Percentiles rank a stretch among this genome's conserved stretches.
Evolutionary conservation across 2,888 invertebrate species (phyloP).

Genomic region (Himalopsyche anomala): DNA sequence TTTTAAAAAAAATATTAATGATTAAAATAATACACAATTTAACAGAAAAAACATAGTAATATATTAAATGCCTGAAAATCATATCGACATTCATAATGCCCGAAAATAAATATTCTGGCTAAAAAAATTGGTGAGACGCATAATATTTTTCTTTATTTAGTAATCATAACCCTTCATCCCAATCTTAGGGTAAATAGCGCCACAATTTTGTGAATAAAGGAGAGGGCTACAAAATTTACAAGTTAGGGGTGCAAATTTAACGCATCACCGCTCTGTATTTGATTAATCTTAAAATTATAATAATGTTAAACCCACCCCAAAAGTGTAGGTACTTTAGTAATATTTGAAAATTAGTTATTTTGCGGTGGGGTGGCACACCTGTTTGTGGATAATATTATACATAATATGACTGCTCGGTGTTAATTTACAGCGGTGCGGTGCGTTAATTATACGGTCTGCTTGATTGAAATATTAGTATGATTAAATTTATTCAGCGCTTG

Average conservation of each 20-base stretch:
- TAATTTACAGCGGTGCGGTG: conserved; percentile 58
- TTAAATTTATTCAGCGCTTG: conserved; percentile 18
- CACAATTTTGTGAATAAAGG: conserved; percentile 8
- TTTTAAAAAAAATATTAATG: too few relatives aligned
- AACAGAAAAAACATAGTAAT: too few relatives aligned
- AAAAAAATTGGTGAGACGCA: not conserved
- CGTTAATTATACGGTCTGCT: conserved; percentile 47
- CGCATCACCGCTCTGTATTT: conserved; percentile 65
- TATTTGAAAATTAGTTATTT: conserved; percentile 60
- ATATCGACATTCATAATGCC: too few relatives aligned
- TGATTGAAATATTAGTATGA: conserved; percentile 52
- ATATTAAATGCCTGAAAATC: too few relatives aligned
- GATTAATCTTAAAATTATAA: conserved; percentile 65
- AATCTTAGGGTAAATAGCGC: not conserved
- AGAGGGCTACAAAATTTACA: conserved; percentile 49
- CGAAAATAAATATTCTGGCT: too few relatives aligned
- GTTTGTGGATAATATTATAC: conserved; percentile 56
- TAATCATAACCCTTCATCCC: not conserved
- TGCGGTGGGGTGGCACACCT: conserved; percentile 57
- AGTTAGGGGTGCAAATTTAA: conserved; percentile 57
- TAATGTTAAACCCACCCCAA: conserved; percentile 63
- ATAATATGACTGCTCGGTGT: conserved; percentile 50
- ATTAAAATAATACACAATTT: too few relatives aligned
- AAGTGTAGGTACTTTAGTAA: conserved; percentile 30
- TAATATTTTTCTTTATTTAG: not conserved